Percentiles rank a stretch among this genome's conserved stretches.
Evolutionary conservation across 2,888 invertebrate species (phyloP).

Genomic region (Agonopterix arenella): DNA sequence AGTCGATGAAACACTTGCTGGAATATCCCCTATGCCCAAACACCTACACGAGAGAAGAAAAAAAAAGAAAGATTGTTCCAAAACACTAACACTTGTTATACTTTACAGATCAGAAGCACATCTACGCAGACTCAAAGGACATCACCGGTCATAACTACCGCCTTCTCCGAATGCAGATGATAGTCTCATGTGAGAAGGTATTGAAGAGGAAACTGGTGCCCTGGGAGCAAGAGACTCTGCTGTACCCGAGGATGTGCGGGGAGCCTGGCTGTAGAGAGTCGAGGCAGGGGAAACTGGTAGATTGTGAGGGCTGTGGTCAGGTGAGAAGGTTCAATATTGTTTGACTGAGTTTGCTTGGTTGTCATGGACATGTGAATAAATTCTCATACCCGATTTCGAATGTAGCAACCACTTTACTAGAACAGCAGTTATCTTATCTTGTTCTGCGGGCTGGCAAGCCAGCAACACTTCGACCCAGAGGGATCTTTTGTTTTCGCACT

Average conservation of each 20-base stretch:
- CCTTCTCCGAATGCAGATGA: conserved; percentile 77
- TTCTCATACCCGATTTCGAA: background rate
- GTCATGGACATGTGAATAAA: background rate
- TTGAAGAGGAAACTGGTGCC: conserved; percentile 76
- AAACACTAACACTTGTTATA: no score
- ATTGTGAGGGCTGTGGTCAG: conserved; percentile 78
- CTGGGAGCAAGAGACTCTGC: conserved; percentile 82
- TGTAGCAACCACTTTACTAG: background rate
- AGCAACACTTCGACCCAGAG: no score
- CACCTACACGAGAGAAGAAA: no score
- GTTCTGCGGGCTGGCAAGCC: no score
- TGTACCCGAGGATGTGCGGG: conserved; percentile 81
- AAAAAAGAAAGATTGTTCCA: no score
- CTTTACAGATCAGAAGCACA: conserved; percentile 67
- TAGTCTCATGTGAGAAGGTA: conserved; percentile 76
- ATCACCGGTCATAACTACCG: conserved; percentile 78
- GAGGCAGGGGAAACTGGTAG: conserved; percentile 56
- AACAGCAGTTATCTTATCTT: no score
- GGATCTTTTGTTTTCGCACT: no score
- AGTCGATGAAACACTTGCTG: no score
- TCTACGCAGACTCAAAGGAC: conserved; percentile 65
- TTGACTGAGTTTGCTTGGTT: background rate
- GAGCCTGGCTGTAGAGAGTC: conserved; percentile 75
- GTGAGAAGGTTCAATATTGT: conserved; percentile 27
- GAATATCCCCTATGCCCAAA: no score